Percentiles rank a stretch among this genome's conserved stretches.
Conservation (phyloP, 2,113 vertebrate species). For the Chunga burmeisteri region DNA sequence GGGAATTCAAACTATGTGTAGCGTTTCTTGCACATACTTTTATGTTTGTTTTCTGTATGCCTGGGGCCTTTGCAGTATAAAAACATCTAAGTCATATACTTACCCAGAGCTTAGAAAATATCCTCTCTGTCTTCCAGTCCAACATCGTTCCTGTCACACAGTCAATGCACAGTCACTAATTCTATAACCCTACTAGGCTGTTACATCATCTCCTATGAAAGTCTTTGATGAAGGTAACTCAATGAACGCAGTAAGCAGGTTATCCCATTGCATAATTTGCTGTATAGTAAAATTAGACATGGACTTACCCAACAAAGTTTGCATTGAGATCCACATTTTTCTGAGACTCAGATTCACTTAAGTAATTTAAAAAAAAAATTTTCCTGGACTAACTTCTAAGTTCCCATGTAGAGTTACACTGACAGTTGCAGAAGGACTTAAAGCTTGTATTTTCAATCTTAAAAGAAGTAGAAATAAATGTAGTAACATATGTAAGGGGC, state of each 20-base stretch:
- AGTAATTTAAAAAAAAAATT: background rate
- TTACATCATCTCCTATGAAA: conserved; percentile 19
- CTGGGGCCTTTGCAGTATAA: background rate
- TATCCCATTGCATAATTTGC: conserved; percentile 9
- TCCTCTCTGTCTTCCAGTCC: background rate
- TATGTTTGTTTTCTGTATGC: background rate
- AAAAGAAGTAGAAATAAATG: background rate
- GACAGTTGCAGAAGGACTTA: background rate
- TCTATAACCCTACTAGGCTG: background rate
- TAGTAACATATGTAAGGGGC: background rate
- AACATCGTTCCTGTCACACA: background rate
- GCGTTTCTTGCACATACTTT: background rate
- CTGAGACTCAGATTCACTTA: background rate
- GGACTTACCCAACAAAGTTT: background rate
- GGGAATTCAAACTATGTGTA: background rate
- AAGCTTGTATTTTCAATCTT: background rate
- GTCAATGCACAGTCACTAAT: background rate
- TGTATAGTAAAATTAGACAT: background rate
- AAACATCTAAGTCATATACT: background rate
- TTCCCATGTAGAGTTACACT: background rate
- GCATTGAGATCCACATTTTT: background rate
- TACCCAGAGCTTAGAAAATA: background rate
- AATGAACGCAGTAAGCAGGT: background rate
- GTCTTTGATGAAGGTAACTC: background rate
- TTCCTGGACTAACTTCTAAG: background rate